A percentile compares a stretch with the other conserved stretches of the same genome.
Evolutionary conservation across 2,888 invertebrate genomes (phyloP).

Genomic region (Norana najaformis): DNA sequence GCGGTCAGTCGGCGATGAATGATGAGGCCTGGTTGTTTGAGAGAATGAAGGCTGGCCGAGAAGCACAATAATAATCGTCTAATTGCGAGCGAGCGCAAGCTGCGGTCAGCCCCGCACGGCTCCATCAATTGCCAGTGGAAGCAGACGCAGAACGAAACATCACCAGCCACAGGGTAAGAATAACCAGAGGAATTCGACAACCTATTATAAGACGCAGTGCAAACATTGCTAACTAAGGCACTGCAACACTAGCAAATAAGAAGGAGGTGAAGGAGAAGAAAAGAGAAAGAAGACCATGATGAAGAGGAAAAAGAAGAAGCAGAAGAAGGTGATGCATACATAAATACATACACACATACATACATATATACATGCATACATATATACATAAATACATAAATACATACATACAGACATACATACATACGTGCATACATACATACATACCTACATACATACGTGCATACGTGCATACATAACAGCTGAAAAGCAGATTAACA

Average conservation of each 20-base stretch:
- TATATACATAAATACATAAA: too few relatives aligned
- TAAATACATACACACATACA: background rate
- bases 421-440: too few relatives aligned
- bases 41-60: background rate
- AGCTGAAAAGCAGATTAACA: too few relatives aligned
- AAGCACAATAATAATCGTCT: background rate
- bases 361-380: too few relatives aligned
- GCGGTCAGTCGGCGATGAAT: background rate
- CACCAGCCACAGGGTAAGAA: background rate
- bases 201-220: background rate
- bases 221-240: background rate
- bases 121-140: background rate
- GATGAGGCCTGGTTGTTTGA: background rate
- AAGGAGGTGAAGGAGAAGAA: too few relatives aligned
- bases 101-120: background rate
- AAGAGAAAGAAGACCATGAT: background rate
- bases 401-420: too few relatives aligned
- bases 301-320: background rate
- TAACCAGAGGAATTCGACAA: background rate
- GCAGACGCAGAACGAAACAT: background rate
- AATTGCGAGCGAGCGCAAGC: conserved; percentile 15
- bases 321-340: background rate
- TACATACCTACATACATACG: too few relatives aligned
- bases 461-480: too few relatives aligned
- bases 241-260: too few relatives aligned